Base-by-base conservation (phyloP, 30 jellyfish, hydroid and myxozoan genomes). In the Aurelia aurita complex sp. Pacific region DNA sequence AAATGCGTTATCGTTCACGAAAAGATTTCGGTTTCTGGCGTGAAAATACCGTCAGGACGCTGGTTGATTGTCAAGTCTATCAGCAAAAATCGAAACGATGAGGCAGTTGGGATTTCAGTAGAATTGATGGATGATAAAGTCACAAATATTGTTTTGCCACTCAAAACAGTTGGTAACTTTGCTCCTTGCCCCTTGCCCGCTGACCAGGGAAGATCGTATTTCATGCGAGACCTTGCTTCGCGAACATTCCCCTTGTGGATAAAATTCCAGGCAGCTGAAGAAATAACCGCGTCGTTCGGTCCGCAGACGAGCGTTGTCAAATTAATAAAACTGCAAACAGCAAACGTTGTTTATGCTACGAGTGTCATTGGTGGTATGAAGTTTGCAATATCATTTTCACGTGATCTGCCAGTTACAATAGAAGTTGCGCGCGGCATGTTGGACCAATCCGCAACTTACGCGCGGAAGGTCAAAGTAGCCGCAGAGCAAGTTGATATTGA, bases 381-480 rank as follows among this genome's bases (percentile, higher is more conserved):
- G 78, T 83, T 79, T 50, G 96, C 98, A 10, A 86, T 92, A 69
- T 77, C 97, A 7, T 92, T 92, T 53, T 87, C 98, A 52, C 91
- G 94, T 51, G 95, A 88, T 35, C 73, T 92, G 60, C 98, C 98
- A 2, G 91, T 92, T 59, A 92, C 97, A 1, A 76, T 92, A 17
- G 89, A 86, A 53, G 85, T 86, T 35, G 94, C 98, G 60, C 63
- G 83, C 34, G 96, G 94, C 61, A 50, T 69, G 76, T 40, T 79
- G 35, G 91, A 81, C 51, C 69, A 51, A 40, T 80, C 80, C 18
- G 84, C 79, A 12, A 64, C 90, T 2, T 86, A 86, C 84, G 69
- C 88, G 43, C 84, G 85, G 69, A 74, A 85, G 57, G 54, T 69
- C 43, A 64, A 51, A 50, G 74, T 55, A 2, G 88, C 88, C 4